phyloP scores from a whole-genome alignment of 2,797 vertebrate genomes.

The Melanotaenia nigrans region DNA sequence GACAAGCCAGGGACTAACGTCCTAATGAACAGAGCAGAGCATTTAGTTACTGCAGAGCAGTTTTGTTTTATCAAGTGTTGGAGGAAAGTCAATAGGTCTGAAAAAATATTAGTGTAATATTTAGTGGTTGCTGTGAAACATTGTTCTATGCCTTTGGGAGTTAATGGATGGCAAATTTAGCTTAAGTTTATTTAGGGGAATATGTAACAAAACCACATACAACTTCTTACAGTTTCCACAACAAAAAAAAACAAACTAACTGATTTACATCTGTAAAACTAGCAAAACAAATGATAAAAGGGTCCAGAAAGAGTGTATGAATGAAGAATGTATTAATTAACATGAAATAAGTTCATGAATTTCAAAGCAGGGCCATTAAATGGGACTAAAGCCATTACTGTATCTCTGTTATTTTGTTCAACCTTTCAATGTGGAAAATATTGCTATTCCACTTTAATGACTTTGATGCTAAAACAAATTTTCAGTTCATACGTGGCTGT shows the following conservation, averaged over 20 bases:
- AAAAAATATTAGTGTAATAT: background rate
- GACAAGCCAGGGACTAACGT: background rate
- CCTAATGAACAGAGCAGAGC: background rate
- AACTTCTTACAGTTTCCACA: background rate
- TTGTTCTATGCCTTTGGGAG: background rate
- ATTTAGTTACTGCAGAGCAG: background rate
- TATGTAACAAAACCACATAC: background rate
- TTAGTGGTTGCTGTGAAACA: background rate
- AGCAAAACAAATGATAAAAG: background rate
- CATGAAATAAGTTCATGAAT: constrained; percentile 3
- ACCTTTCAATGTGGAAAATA: constrained; percentile 40
- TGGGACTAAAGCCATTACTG: constrained; percentile 3
- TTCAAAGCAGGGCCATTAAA: constrained; percentile 7
- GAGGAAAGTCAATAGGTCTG: background rate
- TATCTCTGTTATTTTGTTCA: constrained; percentile 21
- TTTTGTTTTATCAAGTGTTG: background rate
- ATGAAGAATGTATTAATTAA: constrained; percentile 1
- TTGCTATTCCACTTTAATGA: constrained; percentile 31
- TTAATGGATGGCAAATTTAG: too few species aligned
- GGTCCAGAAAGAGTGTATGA: background rate
- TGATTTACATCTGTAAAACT: constrained; percentile 13
- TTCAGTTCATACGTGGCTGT: constrained; percentile 35
- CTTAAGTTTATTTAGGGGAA: background rate
- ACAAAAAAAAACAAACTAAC: constrained; percentile 11
- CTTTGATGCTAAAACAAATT: constrained; percentile 37